Percentiles rank a stretch among this genome's conserved stretches.
phyloP scores from a whole-genome alignment of 1,140 invertebrate species.

The Triops cancriformis region DNA sequence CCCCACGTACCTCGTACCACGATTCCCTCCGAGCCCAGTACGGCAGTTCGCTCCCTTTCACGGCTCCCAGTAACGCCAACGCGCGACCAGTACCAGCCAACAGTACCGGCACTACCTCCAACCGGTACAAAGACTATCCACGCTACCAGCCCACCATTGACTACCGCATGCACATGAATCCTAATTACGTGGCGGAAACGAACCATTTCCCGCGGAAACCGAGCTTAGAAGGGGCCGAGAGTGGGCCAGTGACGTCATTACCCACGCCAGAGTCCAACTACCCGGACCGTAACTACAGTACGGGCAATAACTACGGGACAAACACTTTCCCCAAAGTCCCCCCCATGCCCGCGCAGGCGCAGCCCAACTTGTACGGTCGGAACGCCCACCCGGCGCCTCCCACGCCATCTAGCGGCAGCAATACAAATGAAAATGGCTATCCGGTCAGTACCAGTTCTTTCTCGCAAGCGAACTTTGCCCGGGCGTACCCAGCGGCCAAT shows the following conservation, averaged over 20 bases:
- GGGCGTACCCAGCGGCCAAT: neutral
- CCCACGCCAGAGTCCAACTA: neutral
- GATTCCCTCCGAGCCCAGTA: neutral
- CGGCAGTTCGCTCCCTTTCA: neutral
- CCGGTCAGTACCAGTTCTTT: slow-evolving; percentile 3
- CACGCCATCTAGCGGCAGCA: neutral
- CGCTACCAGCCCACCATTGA: neutral
- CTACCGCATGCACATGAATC: neutral
- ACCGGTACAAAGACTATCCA: neutral
- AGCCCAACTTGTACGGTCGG: neutral
- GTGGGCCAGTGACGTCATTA: neutral
- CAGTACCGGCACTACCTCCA: neutral
- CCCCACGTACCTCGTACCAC: neutral
- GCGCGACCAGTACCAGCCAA: neutral
- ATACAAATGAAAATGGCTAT: neutral
- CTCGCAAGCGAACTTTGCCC: neutral
- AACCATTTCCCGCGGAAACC: neutral
- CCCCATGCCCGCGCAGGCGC: neutral
- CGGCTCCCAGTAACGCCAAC: neutral
- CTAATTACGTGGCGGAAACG: neutral
- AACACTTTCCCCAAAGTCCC: neutral
- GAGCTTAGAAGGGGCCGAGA: neutral
- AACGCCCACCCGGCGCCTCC: neutral
- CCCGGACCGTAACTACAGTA: neutral
- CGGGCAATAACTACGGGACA: neutral